Evolutionary conservation across 2,113 vertebrate species (phyloP).

Genomic region (Suricata suricatta): DNA sequence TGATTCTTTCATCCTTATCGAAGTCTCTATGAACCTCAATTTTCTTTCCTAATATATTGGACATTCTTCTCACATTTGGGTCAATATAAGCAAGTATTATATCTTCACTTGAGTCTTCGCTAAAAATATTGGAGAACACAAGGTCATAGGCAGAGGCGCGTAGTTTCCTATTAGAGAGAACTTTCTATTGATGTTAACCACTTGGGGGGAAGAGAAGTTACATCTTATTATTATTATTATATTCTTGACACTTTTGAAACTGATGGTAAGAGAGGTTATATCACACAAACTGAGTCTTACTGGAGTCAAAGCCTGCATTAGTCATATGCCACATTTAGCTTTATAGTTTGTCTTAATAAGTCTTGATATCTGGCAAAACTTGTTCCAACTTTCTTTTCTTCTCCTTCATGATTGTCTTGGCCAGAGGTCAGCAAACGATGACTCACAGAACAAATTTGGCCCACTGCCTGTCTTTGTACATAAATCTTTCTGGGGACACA

Average conservation of each 20-base stretch:
- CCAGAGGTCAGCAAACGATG: neutral
- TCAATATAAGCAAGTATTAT: neutral
- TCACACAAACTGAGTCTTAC: neutral
- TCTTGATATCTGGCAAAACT: neutral
- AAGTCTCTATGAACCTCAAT: neutral
- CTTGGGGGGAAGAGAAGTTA: neutral
- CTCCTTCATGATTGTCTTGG: neutral
- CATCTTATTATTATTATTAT: neutral
- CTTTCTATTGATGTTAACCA: neutral
- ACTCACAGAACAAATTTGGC: neutral
- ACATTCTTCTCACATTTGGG: neutral
- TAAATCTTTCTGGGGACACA: neutral
- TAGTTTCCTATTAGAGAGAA: neutral
- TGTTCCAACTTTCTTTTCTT: neutral
- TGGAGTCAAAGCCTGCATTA: neutral
- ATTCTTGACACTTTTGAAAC: neutral
- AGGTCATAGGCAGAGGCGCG: neutral
- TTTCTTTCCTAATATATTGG: neutral
- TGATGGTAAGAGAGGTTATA: neutral
- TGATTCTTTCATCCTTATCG: neutral
- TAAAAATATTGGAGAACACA: neutral
- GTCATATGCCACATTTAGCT: neutral
- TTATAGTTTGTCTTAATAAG: neutral
- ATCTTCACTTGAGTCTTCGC: neutral
- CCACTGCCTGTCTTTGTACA: neutral